Evolutionary conservation across 2,797 vertebrate genomes (phyloP).

Genomic region (Pogonophryne albipinna): DNA sequence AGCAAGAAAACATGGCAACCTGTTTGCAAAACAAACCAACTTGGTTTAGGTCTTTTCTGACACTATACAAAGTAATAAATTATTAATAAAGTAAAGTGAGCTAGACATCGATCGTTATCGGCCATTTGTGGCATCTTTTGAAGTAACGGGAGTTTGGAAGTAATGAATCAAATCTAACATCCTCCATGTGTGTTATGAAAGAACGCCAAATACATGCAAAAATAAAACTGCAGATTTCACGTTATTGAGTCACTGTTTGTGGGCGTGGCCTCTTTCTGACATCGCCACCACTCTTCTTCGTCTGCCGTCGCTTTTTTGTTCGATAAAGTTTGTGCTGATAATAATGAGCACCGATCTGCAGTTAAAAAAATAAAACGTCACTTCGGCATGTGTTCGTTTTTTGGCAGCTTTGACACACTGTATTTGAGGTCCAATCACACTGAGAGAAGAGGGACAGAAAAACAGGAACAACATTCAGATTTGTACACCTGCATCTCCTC

Average conservation of each 20-base stretch:
- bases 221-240: background rate
- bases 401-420: constrained; percentile 17
- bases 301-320: too few species aligned
- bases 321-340: background rate
- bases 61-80: too few species aligned
- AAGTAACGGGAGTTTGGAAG: too few species aligned
- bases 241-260: background rate
- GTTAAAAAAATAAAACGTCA: constrained; percentile 10
- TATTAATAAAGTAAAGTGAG: too few species aligned
- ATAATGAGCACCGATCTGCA: background rate
- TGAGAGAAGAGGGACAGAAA: background rate
- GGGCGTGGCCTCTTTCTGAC: constrained; percentile 2
- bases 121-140: too few species aligned
- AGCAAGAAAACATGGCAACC: too few species aligned
- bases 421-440: background rate
- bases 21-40: too few species aligned
- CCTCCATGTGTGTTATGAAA: too few species aligned
- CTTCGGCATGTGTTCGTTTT: background rate
- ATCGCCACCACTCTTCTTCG: background rate
- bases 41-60: too few species aligned
- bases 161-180: too few species aligned
- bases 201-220: background rate
- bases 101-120: too few species aligned
- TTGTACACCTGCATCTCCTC: background rate
- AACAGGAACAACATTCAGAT: constrained; percentile 4